Conservation (phyloP, 2,888 invertebrate genomes). For the Piscicola geometra region DNA sequence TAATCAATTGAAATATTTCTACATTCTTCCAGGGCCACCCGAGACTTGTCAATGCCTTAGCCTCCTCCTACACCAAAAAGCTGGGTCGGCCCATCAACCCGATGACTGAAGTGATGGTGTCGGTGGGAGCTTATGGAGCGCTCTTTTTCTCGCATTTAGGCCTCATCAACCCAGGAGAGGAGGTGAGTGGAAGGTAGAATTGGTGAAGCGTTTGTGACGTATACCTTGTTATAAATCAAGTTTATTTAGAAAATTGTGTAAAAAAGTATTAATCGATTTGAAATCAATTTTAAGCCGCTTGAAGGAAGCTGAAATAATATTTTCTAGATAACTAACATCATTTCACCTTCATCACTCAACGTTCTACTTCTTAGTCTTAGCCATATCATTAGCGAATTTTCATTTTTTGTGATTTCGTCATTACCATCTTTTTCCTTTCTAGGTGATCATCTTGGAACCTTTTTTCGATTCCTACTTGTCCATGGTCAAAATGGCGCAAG, state of each 20-base stretch:
- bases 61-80: constrained; percentile 77
- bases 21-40: constrained; percentile 92
- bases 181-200: no score
- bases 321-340: no score
- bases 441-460: constrained; percentile 94
- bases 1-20: no score
- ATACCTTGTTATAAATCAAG: no score
- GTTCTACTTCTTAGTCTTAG: neutral
- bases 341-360: no score
- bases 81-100: constrained; percentile 74
- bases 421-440: no score
- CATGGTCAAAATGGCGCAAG: constrained; percentile 83
- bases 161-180: constrained; percentile 73
- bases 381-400: neutral
- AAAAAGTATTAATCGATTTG: no score
- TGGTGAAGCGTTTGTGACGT: no score
- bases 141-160: constrained; percentile 80
- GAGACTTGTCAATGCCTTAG: constrained; percentile 74
- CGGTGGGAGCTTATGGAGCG: constrained; percentile 89
- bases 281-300: no score
- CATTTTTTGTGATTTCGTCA: no score
- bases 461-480: constrained; percentile 97
- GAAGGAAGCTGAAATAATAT: no score
- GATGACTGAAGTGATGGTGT: constrained; percentile 78
- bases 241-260: no score